Conservation (phyloP, 2,113 vertebrate genomes). For the Sinocyclocheilus anshuiensis region DNA sequence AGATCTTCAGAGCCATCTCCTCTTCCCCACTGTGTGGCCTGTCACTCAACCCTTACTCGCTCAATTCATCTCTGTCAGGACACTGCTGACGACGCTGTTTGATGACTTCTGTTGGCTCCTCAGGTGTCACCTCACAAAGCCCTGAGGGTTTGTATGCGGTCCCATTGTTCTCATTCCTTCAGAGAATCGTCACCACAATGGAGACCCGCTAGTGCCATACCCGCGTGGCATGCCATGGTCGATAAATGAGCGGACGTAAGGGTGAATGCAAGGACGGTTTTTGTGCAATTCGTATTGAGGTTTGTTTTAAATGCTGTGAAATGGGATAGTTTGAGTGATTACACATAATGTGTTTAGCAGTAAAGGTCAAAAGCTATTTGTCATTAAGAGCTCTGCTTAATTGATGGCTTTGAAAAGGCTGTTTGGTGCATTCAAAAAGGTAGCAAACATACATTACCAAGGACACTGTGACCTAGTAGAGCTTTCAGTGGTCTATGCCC, state of each 20-base stretch:
- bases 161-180: constrained; percentile 52
- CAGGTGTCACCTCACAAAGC: constrained; percentile 55
- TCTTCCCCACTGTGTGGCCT: constrained; percentile 60
- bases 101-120: constrained; percentile 52
- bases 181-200: constrained; percentile 52
- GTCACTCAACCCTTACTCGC: constrained; percentile 72
- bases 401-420: constrained; percentile 61
- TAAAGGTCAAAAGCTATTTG: constrained; percentile 63
- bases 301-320: constrained; percentile 31
- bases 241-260: constrained; percentile 54
- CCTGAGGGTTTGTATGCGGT: not conserved
- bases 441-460: constrained; percentile 49
- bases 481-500: constrained; percentile 40
- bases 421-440: constrained; percentile 46
- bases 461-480: constrained; percentile 66
- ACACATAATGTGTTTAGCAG: constrained; percentile 31
- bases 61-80: constrained; percentile 71
- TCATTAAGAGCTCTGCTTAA: constrained; percentile 53
- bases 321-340: constrained; percentile 1
- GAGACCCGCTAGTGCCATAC: constrained; percentile 52
- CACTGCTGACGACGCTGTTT: constrained; percentile 64
- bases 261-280: constrained; percentile 61
- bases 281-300: constrained; percentile 15
- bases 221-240: constrained; percentile 34
- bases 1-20: constrained; percentile 55